These are phyloP conservation scores for Ctenosaura bakeri DNA, from an alignment of 2,797 vertebrate genomes.

Conservation along the genomic window DNA sequence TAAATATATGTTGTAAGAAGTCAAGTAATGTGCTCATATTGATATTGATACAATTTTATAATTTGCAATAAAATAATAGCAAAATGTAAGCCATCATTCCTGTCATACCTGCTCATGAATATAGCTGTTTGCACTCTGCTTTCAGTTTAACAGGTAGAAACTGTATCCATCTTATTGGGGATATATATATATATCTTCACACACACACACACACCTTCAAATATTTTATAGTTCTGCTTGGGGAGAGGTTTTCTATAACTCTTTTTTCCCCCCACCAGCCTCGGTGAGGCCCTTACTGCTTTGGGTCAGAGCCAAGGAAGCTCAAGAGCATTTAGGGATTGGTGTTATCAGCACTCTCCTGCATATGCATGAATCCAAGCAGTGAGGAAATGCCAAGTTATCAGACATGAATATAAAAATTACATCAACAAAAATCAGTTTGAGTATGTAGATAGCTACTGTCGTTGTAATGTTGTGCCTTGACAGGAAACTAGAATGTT, in stretches of 20 bases:
- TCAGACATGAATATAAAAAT: slow-evolving; percentile 30
- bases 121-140: neutral
- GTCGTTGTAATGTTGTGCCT: slow-evolving; percentile 7
- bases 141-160: slow-evolving; percentile 4
- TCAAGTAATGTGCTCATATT: neutral
- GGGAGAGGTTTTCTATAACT: neutral
- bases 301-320: neutral
- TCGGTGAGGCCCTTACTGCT: slow-evolving; percentile 2
- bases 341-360: neutral
- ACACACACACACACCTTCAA: neutral
- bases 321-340: neutral
- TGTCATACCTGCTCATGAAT: neutral
- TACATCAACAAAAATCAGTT: slow-evolving; percentile 37
- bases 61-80: neutral
- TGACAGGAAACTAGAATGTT: slow-evolving; percentile 41
- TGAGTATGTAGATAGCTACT: slow-evolving; percentile 19
- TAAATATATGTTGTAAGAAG: neutral
- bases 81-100: neutral
- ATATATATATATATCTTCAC: too few relatives aligned
- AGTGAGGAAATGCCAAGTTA: slow-evolving; percentile 19
- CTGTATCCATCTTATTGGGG: neutral
- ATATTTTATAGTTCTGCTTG: neutral
- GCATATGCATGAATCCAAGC: neutral
- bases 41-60: neutral
- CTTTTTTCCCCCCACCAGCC: neutral